Evolutionary conservation across 2,888 invertebrate species (phyloP).

Genomic region (Buathra laborator): DNA sequence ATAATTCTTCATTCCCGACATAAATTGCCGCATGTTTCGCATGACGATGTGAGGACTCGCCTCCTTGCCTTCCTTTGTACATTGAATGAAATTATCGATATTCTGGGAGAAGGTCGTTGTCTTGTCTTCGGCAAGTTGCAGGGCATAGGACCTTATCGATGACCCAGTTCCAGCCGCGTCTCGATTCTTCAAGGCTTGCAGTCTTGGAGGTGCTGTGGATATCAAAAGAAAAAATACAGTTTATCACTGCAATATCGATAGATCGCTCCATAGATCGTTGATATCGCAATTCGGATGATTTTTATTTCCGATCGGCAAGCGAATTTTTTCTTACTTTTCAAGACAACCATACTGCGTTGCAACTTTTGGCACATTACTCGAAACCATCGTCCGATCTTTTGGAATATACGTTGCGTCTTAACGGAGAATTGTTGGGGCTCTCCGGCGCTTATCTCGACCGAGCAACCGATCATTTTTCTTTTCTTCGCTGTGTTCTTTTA

Average conservation of each 20-base stretch:
- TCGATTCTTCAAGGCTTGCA: slow-evolving; percentile 89
- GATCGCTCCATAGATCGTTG: neutral
- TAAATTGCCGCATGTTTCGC: slow-evolving; percentile 97
- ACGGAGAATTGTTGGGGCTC: slow-evolving; percentile 72
- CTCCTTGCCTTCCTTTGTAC: slow-evolving; percentile 96
- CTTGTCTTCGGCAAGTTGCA: slow-evolving; percentile 93
- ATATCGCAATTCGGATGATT: slow-evolving; percentile 25
- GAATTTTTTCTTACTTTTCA: slow-evolving; percentile 73
- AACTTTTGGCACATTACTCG: slow-evolving; percentile 76
- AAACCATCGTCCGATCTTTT: slow-evolving; percentile 80
- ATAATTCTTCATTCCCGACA: slow-evolving; percentile 99
- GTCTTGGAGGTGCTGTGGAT: slow-evolving; percentile 91
- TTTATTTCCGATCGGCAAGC: neutral
- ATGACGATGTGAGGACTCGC: slow-evolving; percentile 94
- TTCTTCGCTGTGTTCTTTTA: neutral
- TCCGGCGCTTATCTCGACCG: slow-evolving; percentile 61
- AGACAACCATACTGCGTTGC: slow-evolving; percentile 70
- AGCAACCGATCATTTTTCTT: slow-evolving; percentile 73
- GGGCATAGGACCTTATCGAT: slow-evolving; percentile 91
- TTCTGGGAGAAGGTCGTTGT: slow-evolving; percentile 96
- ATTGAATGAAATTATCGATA: slow-evolving; percentile 96
- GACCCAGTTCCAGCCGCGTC: slow-evolving; percentile 88
- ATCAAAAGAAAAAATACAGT: slow-evolving; percentile 63
- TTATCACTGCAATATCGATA: neutral
- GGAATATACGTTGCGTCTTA: slow-evolving; percentile 75